These are phyloP conservation scores for Hippoglossus hippoglossus DNA, from an alignment of 2,797 vertebrate species.

Conservation along the genomic window DNA sequence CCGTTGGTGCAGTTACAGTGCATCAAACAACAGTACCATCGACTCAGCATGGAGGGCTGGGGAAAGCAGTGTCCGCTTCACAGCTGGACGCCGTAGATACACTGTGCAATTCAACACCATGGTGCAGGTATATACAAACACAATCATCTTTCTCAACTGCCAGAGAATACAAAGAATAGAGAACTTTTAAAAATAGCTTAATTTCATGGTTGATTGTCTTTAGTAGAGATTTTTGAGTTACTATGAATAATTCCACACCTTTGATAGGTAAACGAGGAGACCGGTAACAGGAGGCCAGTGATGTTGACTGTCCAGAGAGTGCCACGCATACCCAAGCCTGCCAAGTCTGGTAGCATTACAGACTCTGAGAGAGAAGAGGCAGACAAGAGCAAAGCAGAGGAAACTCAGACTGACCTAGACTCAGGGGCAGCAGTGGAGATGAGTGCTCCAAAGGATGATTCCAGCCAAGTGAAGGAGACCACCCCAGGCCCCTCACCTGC, in stretches of 20 bases:
- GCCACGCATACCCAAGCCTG: conserved; percentile 86
- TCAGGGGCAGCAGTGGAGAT: conserved; percentile 81
- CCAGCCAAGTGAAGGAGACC: conserved; percentile 77
- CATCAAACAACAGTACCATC: conserved; percentile 97
- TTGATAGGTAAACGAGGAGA: conserved; percentile 95
- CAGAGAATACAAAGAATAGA: not conserved
- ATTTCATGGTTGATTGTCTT: not conserved
- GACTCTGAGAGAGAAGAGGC: conserved; percentile 91
- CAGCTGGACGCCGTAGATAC: conserved; percentile 94
- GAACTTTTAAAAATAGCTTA: too few relatives aligned
- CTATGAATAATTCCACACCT: conserved; percentile 20
- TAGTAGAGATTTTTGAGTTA: not conserved
- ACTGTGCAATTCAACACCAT: conserved; percentile 98
- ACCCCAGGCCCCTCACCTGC: conserved; percentile 62
- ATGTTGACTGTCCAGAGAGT: conserved; percentile 94
- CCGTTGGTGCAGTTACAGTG: conserved; percentile 98
- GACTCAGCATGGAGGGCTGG: conserved; percentile 95
- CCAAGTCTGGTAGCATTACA: conserved; percentile 85
- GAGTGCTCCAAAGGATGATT: conserved; percentile 82
- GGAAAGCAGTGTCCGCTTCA: conserved; percentile 95
- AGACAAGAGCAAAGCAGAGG: conserved; percentile 82
- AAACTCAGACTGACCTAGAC: conserved; percentile 77
- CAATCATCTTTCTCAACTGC: not conserved
- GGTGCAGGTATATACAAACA: conserved; percentile 92
- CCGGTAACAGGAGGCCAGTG: conserved; percentile 93